Base-by-base conservation (phyloP, 2,888 invertebrate genomes). In the Nineta flava region DNA sequence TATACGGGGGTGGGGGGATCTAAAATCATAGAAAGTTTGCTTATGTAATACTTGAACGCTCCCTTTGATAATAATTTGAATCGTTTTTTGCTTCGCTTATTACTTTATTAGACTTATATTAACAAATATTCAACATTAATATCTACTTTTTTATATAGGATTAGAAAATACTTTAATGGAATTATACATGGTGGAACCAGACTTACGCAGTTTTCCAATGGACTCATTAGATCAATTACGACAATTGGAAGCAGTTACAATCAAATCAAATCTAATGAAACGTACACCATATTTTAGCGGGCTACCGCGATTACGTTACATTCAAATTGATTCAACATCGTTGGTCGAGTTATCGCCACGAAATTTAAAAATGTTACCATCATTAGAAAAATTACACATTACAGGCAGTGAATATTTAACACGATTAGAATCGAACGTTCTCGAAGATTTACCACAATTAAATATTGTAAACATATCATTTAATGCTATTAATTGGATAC, bases 161-260 rank as follows among this genome's bases (percentile, higher is more conserved):
- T 73, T 87, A 48, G 87, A 88, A 65, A 75, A 76, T 40, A 78
- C 78, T 47, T 67, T 91, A 32, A 77, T 88, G 56, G 91, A 91
- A 68, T 74, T 91, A 50, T 91, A 83, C 59, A 75, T 91, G 31
- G 90, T 90, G 2, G 91, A 91, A 65, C 85, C 87, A 13, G 82
- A 84, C 55, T 64, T 91, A 47, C 75, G 84, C 53, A 86, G 79
- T 56, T 70, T 90, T 47, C 88, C 90, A 0, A 74, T 81, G 1
- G 88, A 88, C 63, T 84, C 86, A 57, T 66, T 91, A 45, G 74
- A 78, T 54, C 81, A 81, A 58, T 68, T 88, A 57, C 76, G 78
- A 57, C 79, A 81, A 55, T 70, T 90, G 49, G 83, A 90, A 71
- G 91, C 91, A 2, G 74, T 90, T 41, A 90, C 91, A 1, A 74